Evolutionary conservation across 2,888 invertebrate species (phyloP).

Genomic region (Agriotes lineatus): DNA sequence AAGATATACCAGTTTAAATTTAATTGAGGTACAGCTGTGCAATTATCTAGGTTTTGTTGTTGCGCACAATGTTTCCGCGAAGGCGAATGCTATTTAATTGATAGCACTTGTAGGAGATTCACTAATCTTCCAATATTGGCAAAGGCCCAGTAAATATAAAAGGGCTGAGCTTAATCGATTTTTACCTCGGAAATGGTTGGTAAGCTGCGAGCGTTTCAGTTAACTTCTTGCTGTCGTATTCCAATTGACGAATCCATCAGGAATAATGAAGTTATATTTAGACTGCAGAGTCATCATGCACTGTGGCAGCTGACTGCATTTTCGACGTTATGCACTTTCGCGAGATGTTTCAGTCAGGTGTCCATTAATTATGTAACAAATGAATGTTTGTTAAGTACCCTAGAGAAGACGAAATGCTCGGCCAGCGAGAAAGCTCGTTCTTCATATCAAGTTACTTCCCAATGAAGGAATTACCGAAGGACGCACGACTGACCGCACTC

Average conservation of each 20-base stretch:
- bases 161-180: conserved; percentile 26
- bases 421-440: conserved; percentile 1
- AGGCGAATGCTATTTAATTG: no score
- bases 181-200: conserved; percentile 25
- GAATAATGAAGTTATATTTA: conserved; percentile 30
- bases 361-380: conserved; percentile 21
- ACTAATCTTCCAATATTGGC: no score
- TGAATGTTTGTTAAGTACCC: conserved; percentile 11
- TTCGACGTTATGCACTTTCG: conserved; percentile 7
- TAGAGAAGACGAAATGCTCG: conserved; percentile 3
- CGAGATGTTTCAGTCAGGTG: not conserved
- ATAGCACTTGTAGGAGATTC: no score
- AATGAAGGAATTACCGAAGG: conserved; percentile 58
- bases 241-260: conserved; percentile 24
- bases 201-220: conserved; percentile 25
- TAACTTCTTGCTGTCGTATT: conserved; percentile 24
- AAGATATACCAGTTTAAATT: no score
- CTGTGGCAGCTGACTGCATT: conserved; percentile 13
- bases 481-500: conserved; percentile 59
- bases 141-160: conserved; percentile 10
- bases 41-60: no score
- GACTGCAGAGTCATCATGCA: conserved; percentile 13
- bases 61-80: no score
- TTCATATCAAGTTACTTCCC: conserved; percentile 57
- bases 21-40: no score